Conservation (phyloP, 2,797 vertebrate genomes). For the Anabas testudineus region DNA sequence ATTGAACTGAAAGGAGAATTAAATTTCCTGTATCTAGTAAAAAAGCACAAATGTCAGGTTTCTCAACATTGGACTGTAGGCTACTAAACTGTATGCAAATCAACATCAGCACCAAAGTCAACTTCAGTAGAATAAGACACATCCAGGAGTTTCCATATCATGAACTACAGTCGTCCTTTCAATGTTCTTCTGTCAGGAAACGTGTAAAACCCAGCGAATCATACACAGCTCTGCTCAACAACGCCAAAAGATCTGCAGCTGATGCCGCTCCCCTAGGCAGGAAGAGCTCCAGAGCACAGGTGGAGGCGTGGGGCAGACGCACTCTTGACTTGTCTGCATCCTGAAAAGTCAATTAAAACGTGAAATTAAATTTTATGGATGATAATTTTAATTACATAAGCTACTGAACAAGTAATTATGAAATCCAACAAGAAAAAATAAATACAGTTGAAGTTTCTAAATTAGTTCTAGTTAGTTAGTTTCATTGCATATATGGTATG, state of each 20-base stretch:
- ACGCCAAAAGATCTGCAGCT: constrained; percentile 50
- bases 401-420: too few species aligned
- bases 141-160: background rate
- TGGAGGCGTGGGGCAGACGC: constrained; percentile 62
- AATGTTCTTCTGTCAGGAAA: background rate
- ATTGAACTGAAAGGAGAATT: background rate
- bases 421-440: too few species aligned
- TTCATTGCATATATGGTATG: too few species aligned
- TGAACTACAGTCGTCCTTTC: background rate
- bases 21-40: too few species aligned
- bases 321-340: background rate
- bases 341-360: constrained; percentile 19
- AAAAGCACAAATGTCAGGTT: too few species aligned
- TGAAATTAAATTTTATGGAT: too few species aligned
- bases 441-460: too few species aligned
- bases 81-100: too few species aligned
- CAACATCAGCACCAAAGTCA: background rate
- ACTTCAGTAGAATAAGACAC: background rate
- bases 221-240: constrained; percentile 70
- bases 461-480: too few species aligned
- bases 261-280: constrained; percentile 59
- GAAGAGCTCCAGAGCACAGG: constrained; percentile 68
- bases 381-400: too few species aligned
- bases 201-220: constrained; percentile 45
- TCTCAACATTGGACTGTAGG: too few species aligned